phyloP scores from a whole-genome alignment of 1,140 invertebrate species.

The Lithobius niger region DNA sequence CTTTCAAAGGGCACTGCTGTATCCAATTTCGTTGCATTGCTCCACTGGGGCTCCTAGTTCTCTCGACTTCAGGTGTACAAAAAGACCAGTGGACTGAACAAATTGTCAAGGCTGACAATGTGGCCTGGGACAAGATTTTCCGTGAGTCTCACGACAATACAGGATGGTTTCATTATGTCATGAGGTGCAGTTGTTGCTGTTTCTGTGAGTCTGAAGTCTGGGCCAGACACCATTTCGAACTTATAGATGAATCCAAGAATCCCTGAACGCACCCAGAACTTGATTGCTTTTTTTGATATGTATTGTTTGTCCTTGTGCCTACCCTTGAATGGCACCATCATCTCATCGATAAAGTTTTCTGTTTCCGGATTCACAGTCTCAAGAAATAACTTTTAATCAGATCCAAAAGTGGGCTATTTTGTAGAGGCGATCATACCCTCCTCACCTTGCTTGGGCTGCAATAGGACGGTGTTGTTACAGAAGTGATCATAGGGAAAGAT shows the following conservation, averaged over 20 bases:
- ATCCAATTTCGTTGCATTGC: too few species aligned
- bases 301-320: neutral
- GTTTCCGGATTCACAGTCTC: neutral
- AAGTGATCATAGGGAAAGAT: neutral
- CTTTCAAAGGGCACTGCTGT: too few species aligned
- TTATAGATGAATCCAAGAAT: neutral
- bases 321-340: constrained; percentile 8
- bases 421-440: constrained; percentile 1
- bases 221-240: neutral
- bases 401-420: neutral
- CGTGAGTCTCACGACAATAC: neutral
- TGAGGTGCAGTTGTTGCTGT: neutral
- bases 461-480: neutral
- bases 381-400: neutral
- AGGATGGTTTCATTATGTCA: constrained; percentile 1
- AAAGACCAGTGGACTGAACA: neutral
- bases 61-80: constrained; percentile 1
- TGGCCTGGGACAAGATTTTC: neutral
- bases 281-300: constrained; percentile 1
- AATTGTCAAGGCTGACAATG: constrained; percentile 3
- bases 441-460: neutral
- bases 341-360: constrained; percentile 5
- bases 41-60: too few species aligned
- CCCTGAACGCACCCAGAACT: neutral
- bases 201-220: neutral